A percentile compares a stretch with the other conserved stretches of the same genome.
Evolutionary conservation across 2,797 vertebrate species (phyloP).

Genomic region (Anisognathus igniventris): DNA sequence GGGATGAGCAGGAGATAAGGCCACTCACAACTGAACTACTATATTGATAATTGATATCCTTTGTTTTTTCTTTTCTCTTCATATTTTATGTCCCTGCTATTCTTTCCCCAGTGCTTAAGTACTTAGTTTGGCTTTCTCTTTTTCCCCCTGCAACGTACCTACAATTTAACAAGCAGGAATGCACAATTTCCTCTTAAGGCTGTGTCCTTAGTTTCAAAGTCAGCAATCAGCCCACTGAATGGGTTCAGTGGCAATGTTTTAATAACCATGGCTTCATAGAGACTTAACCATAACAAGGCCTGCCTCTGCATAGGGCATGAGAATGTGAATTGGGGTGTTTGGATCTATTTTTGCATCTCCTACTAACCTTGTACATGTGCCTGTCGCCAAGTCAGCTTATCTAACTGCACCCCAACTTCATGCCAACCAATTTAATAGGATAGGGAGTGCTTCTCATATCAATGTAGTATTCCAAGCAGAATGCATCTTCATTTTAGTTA

Average conservation of each 20-base stretch:
- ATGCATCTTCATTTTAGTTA: not conserved
- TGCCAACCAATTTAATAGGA: not conserved
- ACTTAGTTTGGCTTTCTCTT: not conserved
- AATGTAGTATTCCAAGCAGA: not conserved
- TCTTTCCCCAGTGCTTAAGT: not conserved
- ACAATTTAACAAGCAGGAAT: not conserved
- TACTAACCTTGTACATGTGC: not conserved
- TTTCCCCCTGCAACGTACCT: accelerated
- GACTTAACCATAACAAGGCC: not conserved
- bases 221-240: not conserved
- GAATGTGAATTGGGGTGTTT: not conserved
- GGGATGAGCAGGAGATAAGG: not conserved
- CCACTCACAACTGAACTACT: not conserved
- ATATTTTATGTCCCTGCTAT: not conserved
- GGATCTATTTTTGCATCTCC: not conserved
- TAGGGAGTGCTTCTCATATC: not conserved
- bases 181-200: not conserved
- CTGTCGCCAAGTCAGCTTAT: not conserved
- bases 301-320: not conserved
- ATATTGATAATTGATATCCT: not conserved
- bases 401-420: not conserved
- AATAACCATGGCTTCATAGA: not conserved
- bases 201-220: not conserved
- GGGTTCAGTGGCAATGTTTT: not conserved
- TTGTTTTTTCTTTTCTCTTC: not conserved